Conservation (phyloP, 2,888 invertebrate species). For the Epirrita christyi region DNA sequence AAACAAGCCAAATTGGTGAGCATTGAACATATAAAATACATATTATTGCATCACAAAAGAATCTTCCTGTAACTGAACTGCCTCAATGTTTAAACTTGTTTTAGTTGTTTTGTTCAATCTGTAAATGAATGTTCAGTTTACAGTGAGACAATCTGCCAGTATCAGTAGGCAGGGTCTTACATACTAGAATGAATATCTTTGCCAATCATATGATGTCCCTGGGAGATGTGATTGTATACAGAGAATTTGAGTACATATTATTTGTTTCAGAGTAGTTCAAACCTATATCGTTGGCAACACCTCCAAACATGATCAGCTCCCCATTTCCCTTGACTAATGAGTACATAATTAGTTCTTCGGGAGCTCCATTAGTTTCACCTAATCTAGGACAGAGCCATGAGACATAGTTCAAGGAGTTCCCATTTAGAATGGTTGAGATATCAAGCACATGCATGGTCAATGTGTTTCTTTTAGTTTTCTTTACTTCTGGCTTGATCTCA, state of each 20-base stretch:
- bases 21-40: constrained; percentile 12
- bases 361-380: constrained; percentile 88
- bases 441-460: constrained; percentile 95
- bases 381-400: constrained; percentile 89
- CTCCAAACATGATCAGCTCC: constrained; percentile 98
- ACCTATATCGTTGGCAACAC: constrained; percentile 92
- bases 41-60: not conserved
- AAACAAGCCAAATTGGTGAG: constrained; percentile 15
- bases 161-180: constrained; percentile 2
- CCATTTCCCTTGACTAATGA: constrained; percentile 95
- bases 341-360: constrained; percentile 96
- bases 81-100: too few relatives aligned
- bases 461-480: constrained; percentile 87
- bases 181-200: constrained; percentile 12
- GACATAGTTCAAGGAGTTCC: constrained; percentile 86
- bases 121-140: not conserved
- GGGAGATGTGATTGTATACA: constrained; percentile 91
- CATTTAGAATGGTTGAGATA: constrained; percentile 88
- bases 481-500: constrained; percentile 73
- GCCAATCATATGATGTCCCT: constrained; percentile 86
- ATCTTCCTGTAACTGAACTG: too few relatives aligned
- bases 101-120: too few relatives aligned
- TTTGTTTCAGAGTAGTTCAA: constrained; percentile 85
- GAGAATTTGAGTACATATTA: constrained; percentile 89
- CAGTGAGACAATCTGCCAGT: constrained; percentile 5